Conservation (phyloP, 2,797 vertebrate species). For the Liasis olivaceus region DNA sequence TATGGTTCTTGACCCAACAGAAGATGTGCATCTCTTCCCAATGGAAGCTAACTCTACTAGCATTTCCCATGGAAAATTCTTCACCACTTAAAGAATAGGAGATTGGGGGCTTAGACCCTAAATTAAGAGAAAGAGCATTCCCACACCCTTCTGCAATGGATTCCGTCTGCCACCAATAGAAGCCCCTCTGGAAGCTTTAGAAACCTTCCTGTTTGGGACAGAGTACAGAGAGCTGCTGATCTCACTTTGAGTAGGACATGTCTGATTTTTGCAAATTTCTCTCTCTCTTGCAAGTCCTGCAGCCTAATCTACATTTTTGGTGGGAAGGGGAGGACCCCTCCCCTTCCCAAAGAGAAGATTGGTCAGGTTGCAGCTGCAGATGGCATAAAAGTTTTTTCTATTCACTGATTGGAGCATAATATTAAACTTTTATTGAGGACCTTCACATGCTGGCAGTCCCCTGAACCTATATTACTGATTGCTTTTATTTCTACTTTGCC, state of each 20-base stretch:
- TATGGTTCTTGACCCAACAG: background rate
- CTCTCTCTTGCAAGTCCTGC: background rate
- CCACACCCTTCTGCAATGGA: background rate
- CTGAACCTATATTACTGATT: slow-evolving; percentile 2
- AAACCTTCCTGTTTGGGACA: background rate
- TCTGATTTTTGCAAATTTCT: background rate
- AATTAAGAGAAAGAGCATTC: background rate
- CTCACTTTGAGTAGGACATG: background rate
- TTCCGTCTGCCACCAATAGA: background rate
- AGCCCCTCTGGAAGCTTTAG: too few species aligned
- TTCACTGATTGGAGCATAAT: background rate
- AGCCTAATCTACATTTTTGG: background rate
- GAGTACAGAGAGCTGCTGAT: background rate
- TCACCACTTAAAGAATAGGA: background rate
- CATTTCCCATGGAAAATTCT: background rate
- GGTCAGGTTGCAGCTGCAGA: background rate
- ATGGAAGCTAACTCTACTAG: background rate
- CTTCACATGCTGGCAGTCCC: background rate
- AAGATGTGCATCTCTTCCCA: background rate
- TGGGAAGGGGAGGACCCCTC: background rate
- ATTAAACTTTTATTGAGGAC: background rate
- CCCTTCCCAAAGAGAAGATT: background rate
- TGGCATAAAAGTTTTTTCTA: background rate
- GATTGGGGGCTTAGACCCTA: background rate
- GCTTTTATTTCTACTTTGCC: slow-evolving; percentile 8